phyloP scores from a whole-genome alignment of 2,797 vertebrate species.

The Tragopan temminckii region DNA sequence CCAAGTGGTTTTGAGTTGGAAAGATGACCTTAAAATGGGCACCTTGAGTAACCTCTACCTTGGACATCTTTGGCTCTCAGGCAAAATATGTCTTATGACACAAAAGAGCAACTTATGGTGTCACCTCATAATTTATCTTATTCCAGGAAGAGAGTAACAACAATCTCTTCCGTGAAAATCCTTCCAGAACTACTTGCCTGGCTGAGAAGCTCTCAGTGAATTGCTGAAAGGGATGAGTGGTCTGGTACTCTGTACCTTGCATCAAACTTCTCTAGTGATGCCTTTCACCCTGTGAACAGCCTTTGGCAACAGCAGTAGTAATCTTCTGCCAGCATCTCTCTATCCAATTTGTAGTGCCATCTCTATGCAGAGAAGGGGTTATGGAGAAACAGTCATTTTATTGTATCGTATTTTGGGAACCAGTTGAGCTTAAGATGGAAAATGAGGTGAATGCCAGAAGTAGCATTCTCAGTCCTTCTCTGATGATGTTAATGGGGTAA shows the following conservation, averaged over 20 bases:
- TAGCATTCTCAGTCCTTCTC: background rate
- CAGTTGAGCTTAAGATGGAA: constrained; percentile 30
- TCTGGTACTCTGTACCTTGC: background rate
- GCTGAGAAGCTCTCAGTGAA: background rate
- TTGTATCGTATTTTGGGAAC: constrained; percentile 46
- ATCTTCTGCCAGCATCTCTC: background rate
- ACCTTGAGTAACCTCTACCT: constrained; percentile 67
- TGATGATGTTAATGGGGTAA: background rate
- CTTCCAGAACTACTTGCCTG: background rate
- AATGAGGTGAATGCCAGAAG: constrained; percentile 46
- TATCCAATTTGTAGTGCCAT: background rate
- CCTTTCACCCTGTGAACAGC: background rate
- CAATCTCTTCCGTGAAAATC: background rate
- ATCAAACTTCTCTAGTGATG: background rate
- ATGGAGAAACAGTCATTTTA: constrained; percentile 38
- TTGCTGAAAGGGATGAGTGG: background rate
- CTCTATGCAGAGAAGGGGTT: constrained; percentile 1
- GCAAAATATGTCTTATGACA: background rate
- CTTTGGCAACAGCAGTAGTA: background rate
- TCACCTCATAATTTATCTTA: background rate
- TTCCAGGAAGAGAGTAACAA: background rate
- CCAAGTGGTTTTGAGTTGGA: constrained; percentile 76
- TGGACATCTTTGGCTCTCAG: background rate
- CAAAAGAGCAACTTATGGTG: background rate
- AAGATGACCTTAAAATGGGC: constrained; percentile 68